Base-by-base conservation (phyloP, 2,888 invertebrate species). In the Caprella mutica region DNA sequence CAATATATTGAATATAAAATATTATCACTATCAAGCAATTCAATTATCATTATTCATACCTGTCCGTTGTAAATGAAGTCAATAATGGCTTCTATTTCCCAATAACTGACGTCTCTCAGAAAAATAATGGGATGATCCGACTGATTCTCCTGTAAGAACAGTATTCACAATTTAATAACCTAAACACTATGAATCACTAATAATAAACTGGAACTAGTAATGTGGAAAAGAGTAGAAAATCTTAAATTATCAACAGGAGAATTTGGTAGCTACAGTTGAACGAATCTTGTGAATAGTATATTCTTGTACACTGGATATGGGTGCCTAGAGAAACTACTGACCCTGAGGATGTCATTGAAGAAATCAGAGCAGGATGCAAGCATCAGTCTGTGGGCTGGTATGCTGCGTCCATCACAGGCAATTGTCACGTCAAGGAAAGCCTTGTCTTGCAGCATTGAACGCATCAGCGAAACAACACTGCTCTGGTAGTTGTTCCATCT, bases 401-500 rank as follows among this genome's bases (percentile, higher is more conserved):
- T 46, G 38, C 59, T 54, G 12, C 63, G 38, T 19, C 63, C 63
- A 44, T 59, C 63, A 46, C 63, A 63, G 17, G 63, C 63, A 17
- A 63, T 40, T 17, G 63, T 63, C 39, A 63, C 63, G 39, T 63
- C 63, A 5, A 63, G 59, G 44, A 63, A 63, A 35, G 59, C 59
- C 52, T 57, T 52, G 29, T 63, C 59, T 46, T 63, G 59, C 33
- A 63, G 52, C 24, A 63, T 43, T 19, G 53, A 43, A 3, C 63
- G 56, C 26, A 63, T 40, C 29, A 59, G 59, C n/a, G 59, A 56
- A 23, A 63, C 63, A 19, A 63, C 59, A 40, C 59, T 63, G 52
- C 63, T 63, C 55, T 63, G 63, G 52, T 57, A 63, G 30, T 63
- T 63, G 52, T 63, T 63, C 63, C 63, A 63, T 19, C 59, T 56